Evolutionary conservation across 2,113 vertebrate genomes (phyloP).

Genomic region (Erythrocercus mccallii): DNA sequence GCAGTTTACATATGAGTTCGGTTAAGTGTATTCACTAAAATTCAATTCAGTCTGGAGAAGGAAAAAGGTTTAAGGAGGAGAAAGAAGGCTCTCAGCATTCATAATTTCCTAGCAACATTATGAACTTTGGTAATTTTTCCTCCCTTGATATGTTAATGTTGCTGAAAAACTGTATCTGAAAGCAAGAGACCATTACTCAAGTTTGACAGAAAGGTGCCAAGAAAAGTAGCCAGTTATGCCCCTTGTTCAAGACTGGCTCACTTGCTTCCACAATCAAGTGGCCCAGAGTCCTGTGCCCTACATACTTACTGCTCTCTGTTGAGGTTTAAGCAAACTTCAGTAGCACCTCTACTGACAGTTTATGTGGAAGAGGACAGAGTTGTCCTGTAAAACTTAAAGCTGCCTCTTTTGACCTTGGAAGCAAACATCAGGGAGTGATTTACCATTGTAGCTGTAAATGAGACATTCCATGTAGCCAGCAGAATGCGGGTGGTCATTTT

Average conservation of each 20-base stretch:
- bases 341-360: not conserved
- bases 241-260: not conserved
- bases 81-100: not conserved
- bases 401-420: not conserved
- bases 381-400: not conserved
- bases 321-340: not conserved
- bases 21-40: not conserved
- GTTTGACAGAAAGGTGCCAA: not conserved
- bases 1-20: not conserved
- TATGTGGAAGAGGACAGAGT: not conserved
- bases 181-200: not conserved
- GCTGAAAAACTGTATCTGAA: not conserved
- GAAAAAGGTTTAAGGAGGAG: not conserved
- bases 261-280: not conserved
- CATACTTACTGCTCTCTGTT: not conserved
- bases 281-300: not conserved
- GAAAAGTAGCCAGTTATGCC: not conserved
- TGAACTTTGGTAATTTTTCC: not conserved
- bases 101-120: not conserved
- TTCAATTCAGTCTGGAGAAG: not conserved
- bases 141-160: not conserved
- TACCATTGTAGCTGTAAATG: slow-evolving; percentile 85
- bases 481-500: slow-evolving; percentile 84
- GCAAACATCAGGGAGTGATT: not conserved
- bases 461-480: slow-evolving; percentile 83